Conservation (phyloP, 53 echinoderm and acorn worm species). For the Patiria pectinifera region DNA sequence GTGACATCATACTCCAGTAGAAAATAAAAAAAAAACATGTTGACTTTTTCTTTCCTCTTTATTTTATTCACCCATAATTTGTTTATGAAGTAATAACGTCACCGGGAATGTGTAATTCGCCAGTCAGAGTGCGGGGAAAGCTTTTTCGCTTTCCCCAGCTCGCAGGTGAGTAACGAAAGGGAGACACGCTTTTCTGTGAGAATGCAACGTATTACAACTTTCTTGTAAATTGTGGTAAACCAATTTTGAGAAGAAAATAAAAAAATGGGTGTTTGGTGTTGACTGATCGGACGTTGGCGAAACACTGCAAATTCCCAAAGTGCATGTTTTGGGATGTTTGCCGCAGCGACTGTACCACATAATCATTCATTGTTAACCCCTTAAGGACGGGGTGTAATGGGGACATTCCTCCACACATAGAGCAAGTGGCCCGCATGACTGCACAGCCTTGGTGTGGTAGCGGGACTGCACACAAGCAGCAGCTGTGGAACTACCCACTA, state of each 20-base stretch:
- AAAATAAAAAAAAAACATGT: background rate
- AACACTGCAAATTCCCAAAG: background rate
- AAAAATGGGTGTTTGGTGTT: background rate
- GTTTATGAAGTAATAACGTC: slow-evolving; percentile 24
- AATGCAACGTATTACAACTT: background rate
- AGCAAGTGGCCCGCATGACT: too few relatives aligned
- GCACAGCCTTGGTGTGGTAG: too few relatives aligned
- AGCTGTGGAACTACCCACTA: too few relatives aligned
- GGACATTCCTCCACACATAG: too few relatives aligned
- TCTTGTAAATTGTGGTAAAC: background rate
- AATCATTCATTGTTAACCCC: too few relatives aligned
- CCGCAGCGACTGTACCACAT: background rate
- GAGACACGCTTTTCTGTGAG: background rate
- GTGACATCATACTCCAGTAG: background rate
- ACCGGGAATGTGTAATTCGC: slow-evolving; percentile 40
- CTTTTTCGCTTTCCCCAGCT: slow-evolving; percentile 43
- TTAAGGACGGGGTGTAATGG: too few relatives aligned
- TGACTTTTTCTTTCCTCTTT: slow-evolving; percentile 15
- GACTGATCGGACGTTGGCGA: background rate
- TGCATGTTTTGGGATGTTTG: background rate
- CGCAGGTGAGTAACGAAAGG: slow-evolving; percentile 26
- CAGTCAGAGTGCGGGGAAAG: slow-evolving; percentile 6
- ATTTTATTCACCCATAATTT: background rate
- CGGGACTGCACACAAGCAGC: too few relatives aligned
- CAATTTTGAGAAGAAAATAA: background rate